Base-by-base conservation (phyloP, 2,797 vertebrate species). In the Glyptemys insculpta region DNA sequence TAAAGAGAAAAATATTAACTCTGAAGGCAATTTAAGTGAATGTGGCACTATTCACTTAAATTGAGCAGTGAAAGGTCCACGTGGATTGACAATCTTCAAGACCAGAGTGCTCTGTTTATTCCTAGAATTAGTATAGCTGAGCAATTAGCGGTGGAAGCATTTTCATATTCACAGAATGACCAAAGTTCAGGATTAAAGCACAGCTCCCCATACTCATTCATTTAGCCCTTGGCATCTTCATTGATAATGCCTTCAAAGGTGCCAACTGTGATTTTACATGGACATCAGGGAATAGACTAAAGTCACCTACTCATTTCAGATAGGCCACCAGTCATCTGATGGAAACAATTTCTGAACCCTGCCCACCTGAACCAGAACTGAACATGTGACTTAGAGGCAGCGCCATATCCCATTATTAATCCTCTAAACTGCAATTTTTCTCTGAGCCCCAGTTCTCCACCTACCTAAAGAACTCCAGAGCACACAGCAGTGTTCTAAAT, bases 101-200 rank as follows among this genome's bases (percentile, higher is more conserved):
- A 8, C 15, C 29, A 34, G 59, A 62, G 14, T 62, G 15, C 15
- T 16, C 59, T 34, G 59, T 62, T 34, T 62, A 62, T 34, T 62
- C 31, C 15, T 34, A 81, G 78, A 78, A 86, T n/a, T 91, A 47
- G 47, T 2, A 5, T 14, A n/a, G 21, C 10, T n/a, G 3, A 6
- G 12, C 21, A 90, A 72, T 16, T 0, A 0, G 2, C 34, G 29
- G n/a, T 7, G 23, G 4, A 1, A 62, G 18, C 2, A 2, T 4
- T 65, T n/a, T 78, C 9, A 1, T 11, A 25, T 25, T 18, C 78
- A 80, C 8, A 7, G 54, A 54, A 49, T 2, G 79, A 15, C 14
- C 8, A 41, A 52, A 68, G 3, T 92, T 92, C 57, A 90, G 81
- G 81, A 74, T 88, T 83, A 37, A 41, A 37, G 31, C 34, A 10